Base-by-base conservation (phyloP, 2,113 vertebrate species). In the Clarias magur region DNA sequence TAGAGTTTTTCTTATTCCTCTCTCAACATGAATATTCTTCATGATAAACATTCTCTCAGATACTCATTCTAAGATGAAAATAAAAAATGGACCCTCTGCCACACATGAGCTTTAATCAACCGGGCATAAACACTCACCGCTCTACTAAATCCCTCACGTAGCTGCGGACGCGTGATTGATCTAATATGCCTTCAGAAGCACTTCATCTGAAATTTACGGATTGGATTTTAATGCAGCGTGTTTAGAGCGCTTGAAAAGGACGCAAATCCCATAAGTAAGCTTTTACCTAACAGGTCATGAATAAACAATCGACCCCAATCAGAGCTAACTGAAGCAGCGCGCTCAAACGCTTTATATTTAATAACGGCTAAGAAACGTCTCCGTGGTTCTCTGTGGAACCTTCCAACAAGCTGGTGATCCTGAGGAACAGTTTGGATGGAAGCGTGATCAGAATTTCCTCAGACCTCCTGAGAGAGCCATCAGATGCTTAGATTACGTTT, bases 301-400 rank as follows among this genome's bases (percentile, higher is more conserved):
- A 60, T 48, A 75, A 82, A 73, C 25, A 72, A 70, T 72, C 13
- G 30, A 48, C 54, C 19, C 70, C 82, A 75, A 59, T 59, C 57
- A 87, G 60, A 72, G 53, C 79, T 86, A 73, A 73, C 60, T 88
- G 42, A 65, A 68, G 80, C 48, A 60, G 54, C 83, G 17, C 30
- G 4, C 25, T 62, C 60, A 62, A 6, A n/a, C 11, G 63, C 1
- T 70, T 30, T 70, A 70, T 16, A 34, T 70, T 70, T 34, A 34
- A 70, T 34, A 70, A 70, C 17, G 30, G 15, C 27, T 8, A 16
- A 70, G 67, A 7, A 34, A 70, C 4, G 34, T 34, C 34, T 34
- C 34, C 34, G 70, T 11, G 42, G 21, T 7, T 54, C 73, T 78
- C 48, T n/a, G 25, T 16, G 75, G 25, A 76, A 76, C 73, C 42